Evolutionary conservation across 2,888 invertebrate species (phyloP).

Genomic region (Molanna angustata): DNA sequence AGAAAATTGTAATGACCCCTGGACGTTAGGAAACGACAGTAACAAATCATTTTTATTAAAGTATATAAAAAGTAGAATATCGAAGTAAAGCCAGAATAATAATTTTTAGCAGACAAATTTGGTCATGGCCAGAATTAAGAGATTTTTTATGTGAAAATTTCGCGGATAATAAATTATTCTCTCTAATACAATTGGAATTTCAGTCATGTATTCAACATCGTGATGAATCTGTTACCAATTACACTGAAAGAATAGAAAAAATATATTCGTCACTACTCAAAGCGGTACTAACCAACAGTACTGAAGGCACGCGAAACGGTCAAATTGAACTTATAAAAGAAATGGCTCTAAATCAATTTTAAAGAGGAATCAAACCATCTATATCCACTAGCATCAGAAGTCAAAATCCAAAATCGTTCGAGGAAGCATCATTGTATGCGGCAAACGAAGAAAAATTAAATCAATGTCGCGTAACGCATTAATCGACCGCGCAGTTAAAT

Average conservation of each 20-base stretch:
- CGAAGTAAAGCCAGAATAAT: slow-evolving; percentile 1
- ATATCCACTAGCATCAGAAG: background rate
- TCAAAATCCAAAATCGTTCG: slow-evolving; percentile 9
- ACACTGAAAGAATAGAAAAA: slow-evolving; percentile 7
- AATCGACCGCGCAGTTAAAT: background rate
- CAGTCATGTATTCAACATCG: background rate
- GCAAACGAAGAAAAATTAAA: slow-evolving; percentile 15
- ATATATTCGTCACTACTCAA: slow-evolving; percentile 1
- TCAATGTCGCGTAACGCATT: background rate
- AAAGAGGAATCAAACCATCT: background rate
- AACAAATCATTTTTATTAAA: slow-evolving; percentile 1
- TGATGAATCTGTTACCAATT: background rate
- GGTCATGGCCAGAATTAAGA: background rate
- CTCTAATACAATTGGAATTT: background rate
- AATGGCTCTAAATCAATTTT: slow-evolving; percentile 3
- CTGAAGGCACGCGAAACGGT: background rate
- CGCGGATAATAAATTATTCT: slow-evolving; percentile 1
- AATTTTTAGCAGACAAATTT: background rate
- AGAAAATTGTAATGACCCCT: slow-evolving; percentile 7
- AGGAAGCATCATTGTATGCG: slow-evolving; percentile 10
- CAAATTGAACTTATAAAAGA: background rate
- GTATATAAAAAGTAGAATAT: slow-evolving; percentile 6
- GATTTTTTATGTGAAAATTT: slow-evolving; percentile 6
- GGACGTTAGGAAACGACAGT: background rate
- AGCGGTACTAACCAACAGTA: background rate